phyloP scores from a whole-genome alignment of 2,113 vertebrate species.

The Menura novaehollandiae region DNA sequence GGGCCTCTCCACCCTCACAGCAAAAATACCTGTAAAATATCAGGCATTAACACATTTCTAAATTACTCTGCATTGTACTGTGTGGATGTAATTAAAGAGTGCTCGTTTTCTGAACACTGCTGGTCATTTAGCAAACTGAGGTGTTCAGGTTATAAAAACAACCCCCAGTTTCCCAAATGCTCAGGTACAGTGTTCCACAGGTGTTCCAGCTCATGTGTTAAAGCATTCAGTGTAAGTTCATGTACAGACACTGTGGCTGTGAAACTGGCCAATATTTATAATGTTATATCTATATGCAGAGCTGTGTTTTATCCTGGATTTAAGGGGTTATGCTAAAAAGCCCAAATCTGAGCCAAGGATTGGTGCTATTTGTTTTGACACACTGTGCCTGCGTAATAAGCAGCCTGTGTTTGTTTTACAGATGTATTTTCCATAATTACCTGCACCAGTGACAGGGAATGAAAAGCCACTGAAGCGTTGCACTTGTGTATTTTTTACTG shows the following conservation, averaged over 20 bases:
- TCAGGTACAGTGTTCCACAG: not conserved
- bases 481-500: not conserved
- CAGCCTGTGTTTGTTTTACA: not conserved
- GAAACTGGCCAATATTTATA: not conserved
- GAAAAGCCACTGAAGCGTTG: not conserved
- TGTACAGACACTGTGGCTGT: not conserved
- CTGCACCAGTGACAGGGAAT: not conserved
- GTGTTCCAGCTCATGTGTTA: not conserved
- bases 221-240: not conserved
- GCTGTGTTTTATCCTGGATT: not conserved
- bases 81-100: not conserved
- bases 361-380: not conserved
- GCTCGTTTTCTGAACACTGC: not conserved
- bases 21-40: not conserved
- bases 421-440: not conserved
- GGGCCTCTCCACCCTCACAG: not conserved
- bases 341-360: not conserved
- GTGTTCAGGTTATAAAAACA: not conserved
- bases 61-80: not conserved
- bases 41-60: not conserved
- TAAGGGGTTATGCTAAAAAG: not conserved
- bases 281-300: not conserved
- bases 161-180: not conserved
- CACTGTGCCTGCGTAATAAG: not conserved
- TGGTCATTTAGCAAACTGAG: not conserved